A percentile compares a stretch with the other conserved stretches of the same genome.
phyloP scores from a whole-genome alignment of 1,140 invertebrate species.

The Drosophila micromelanica region DNA sequence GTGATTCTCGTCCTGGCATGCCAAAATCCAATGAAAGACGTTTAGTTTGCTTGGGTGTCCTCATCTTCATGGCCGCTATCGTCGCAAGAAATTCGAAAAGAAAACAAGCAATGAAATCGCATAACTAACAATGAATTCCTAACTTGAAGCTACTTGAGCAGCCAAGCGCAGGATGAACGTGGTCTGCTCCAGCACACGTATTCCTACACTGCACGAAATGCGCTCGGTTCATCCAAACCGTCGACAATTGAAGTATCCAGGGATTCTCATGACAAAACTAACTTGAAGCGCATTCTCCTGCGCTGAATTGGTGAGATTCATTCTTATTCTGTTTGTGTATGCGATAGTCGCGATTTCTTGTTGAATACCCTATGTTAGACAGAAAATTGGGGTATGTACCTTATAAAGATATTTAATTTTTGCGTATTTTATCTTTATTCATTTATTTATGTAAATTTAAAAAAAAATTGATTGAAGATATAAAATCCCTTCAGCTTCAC shows the following conservation, averaged over 20 bases:
- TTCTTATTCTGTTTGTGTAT: slow-evolving; percentile 75
- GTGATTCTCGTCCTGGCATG: slow-evolving; percentile 76
- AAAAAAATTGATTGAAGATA: no score
- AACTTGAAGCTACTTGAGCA: slow-evolving; percentile 81
- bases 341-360: slow-evolving; percentile 61
- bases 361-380: slow-evolving; percentile 5
- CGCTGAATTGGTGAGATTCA: slow-evolving; percentile 47
- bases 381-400: background rate
- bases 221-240: slow-evolving; percentile 17
- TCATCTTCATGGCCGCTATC: slow-evolving; percentile 34
- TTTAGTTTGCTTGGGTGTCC: slow-evolving; percentile 70
- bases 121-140: slow-evolving; percentile 83
- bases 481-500: no score
- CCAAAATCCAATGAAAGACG: slow-evolving; percentile 82
- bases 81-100: slow-evolving; percentile 75
- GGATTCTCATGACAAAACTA: slow-evolving; percentile 68
- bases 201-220: slow-evolving; percentile 42
- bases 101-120: slow-evolving; percentile 83
- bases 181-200: slow-evolving; percentile 56
- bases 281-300: slow-evolving; percentile 53
- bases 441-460: no score
- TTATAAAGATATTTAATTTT: no score
- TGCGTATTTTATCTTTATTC: no score
- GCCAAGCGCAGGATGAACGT: slow-evolving; percentile 63
- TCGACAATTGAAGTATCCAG: slow-evolving; percentile 61